phyloP scores from a whole-genome alignment of 2,113 vertebrate species.

The Pelobates fuscus region DNA sequence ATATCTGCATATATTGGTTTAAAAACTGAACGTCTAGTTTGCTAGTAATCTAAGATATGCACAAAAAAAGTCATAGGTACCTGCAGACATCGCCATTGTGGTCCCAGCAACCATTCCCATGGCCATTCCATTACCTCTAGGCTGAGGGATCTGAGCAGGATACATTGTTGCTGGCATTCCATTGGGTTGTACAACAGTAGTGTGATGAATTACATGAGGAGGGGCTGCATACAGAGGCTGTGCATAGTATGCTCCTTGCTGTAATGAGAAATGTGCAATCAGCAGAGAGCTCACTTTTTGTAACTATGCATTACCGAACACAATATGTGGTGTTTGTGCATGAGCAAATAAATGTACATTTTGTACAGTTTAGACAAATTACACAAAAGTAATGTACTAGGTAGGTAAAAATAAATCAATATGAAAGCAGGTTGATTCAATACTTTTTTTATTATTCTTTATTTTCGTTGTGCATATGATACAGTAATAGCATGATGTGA shows the following conservation, averaged over 20 bases:
- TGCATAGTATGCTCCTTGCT: constrained; percentile 96
- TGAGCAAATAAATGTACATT: constrained; percentile 28
- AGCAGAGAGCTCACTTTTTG: no score
- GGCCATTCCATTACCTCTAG: constrained; percentile 82
- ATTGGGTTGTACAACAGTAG: constrained; percentile 97
- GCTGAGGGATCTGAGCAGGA: constrained; percentile 78
- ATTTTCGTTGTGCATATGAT: no score
- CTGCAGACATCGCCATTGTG: constrained; percentile 98
- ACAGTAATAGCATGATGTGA: no score
- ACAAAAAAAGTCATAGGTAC: constrained; percentile 61
- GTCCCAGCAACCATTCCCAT: constrained; percentile 98
- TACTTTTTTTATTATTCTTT: no score
- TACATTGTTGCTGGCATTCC: constrained; percentile 96
- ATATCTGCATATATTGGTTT: no score
- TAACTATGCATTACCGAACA: no score
- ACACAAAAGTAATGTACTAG: neutral
- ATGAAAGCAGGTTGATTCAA: no score
- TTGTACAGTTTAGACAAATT: neutral
- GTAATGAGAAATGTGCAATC: constrained; percentile 58
- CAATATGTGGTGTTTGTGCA: no score
- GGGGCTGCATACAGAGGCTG: constrained; percentile 96
- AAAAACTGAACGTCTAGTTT: no score
- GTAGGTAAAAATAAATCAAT: no score
- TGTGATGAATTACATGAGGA: constrained; percentile 98
- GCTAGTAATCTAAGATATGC: no score